Evolutionary conservation across 2,113 vertebrate genomes (phyloP).

Genomic region (Gasterosteus aculeatus): DNA sequence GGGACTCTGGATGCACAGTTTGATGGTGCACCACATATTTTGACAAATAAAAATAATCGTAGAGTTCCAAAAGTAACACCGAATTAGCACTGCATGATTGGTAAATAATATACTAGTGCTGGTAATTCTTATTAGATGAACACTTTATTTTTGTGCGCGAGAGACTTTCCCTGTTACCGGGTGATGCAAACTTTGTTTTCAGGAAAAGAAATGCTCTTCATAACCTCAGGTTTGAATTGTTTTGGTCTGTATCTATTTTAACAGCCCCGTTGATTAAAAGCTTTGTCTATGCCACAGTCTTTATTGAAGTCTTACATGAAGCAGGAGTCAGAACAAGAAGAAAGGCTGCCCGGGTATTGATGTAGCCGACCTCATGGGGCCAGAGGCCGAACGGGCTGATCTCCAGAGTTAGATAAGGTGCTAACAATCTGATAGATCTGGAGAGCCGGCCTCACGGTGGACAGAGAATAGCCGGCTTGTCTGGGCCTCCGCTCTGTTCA

Average conservation of each 20-base stretch:
- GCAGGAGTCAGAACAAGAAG: constrained; percentile 74
- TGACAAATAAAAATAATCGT: neutral
- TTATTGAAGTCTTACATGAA: constrained; percentile 45
- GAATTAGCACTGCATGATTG: neutral
- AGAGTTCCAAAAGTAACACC: neutral
- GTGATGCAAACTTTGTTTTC: neutral
- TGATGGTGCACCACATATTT: neutral
- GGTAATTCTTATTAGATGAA: neutral
- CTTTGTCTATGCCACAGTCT: constrained; percentile 39
- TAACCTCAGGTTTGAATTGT: neutral
- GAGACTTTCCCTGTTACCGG: neutral
- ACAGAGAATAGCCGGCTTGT: constrained; percentile 50
- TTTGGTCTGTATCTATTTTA: neutral
- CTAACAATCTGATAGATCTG: constrained; percentile 68
- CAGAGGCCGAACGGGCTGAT: constrained; percentile 61
- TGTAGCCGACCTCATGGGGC: constrained; percentile 64
- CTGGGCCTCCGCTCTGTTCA: constrained; percentile 35
- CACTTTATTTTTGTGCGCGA: neutral
- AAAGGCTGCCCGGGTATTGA: constrained; percentile 70
- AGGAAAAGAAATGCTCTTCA: neutral
- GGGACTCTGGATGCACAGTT: constrained; percentile 5
- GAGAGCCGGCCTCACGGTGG: constrained; percentile 45
- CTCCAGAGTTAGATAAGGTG: constrained; percentile 68
- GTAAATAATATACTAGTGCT: neutral
- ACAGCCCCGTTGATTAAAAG: neutral